Evolutionary conservation across 1,140 invertebrate genomes (phyloP), one percentile per base, ranked within the genome.

Genomic region (Drosophila pseudoobscura): DNA sequence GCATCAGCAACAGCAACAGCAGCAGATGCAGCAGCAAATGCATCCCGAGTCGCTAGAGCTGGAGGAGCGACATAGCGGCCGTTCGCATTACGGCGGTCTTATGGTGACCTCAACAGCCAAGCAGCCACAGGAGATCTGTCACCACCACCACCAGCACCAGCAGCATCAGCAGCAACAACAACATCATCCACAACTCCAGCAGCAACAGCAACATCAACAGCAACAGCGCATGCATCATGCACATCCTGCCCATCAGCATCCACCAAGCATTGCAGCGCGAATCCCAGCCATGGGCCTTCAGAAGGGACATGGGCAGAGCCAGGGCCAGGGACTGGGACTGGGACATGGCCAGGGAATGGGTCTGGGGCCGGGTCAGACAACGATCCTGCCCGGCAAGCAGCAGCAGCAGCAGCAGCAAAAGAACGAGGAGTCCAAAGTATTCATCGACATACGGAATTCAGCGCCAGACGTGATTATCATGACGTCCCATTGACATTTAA

Each of bases 381-480:
- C 62, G 15, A 51, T 73, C 57, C 51, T 80, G 58, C 60, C 73
- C 3, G 13, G 45, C 39, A 71, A 60, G 50, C 49, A 53, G 52
- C 50, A 54, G 29, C 71, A 53, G 45, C 62, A 20, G 31, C 59
- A 77, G 58, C 72, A 82, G 75, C 69, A 75, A 39, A 78, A 90
- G 62, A 74, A 74, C 50, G 89, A 91, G 61, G 91, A 91, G 66
- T 89, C 91, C 54, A 90, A 85, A 85, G 90, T 90, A 53, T 91
- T 79, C 60, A 92, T 92, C 72, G 93, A 93, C 69, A 92, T 91
- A 75, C 87, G 91, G 29, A 96, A 97, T 88, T 97, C 96, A 47
- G 96, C 96, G 1, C 96, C 96, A 17, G 96, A 97, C 90, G 96
- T 97, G 55, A 96, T 97, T 76, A 95, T 96, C 78, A 96, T 95